phyloP scores from a whole-genome alignment of 2,797 vertebrate genomes.

The Diglossa cyanea region DNA sequence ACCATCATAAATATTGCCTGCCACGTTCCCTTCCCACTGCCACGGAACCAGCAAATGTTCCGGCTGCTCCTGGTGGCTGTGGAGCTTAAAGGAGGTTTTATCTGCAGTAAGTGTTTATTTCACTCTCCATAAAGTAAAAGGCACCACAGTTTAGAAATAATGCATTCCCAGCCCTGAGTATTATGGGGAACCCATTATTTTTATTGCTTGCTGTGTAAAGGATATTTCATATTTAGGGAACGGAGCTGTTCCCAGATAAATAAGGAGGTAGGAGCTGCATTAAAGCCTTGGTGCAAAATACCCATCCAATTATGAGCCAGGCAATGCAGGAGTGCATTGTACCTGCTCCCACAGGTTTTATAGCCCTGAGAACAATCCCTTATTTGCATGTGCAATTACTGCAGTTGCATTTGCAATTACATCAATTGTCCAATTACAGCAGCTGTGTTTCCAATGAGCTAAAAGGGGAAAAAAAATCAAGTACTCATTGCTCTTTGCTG shows the following conservation, averaged over 20 bases:
- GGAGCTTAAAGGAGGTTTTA: neutral
- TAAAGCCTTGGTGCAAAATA: neutral
- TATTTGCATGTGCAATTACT: slow-evolving; percentile 25
- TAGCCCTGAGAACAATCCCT: neutral
- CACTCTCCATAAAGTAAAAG: slow-evolving; percentile 25
- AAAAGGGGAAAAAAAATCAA: neutral
- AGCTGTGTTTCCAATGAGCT: neutral
- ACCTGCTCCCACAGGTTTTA: neutral
- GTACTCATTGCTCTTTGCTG: neutral
- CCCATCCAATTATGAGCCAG: neutral
- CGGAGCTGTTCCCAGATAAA: neutral
- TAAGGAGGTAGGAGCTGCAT: neutral
- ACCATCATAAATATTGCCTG: rapidly evolving
- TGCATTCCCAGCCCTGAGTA: neutral
- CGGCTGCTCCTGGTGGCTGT: rapidly evolving
- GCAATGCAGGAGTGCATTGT: neutral
- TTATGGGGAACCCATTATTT: neutral
- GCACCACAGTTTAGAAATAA: slow-evolving; percentile 5
- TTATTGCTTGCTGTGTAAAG: slow-evolving; percentile 29
- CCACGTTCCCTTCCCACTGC: rapidly evolving
- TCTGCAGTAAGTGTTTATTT: slow-evolving; percentile 18
- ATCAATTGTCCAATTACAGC: neutral
- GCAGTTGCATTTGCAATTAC: neutral
- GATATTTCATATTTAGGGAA: slow-evolving; percentile 17
- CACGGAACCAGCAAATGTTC: neutral